Conservation (phyloP, 2,888 invertebrate species). For the Drosophila recens region DNA sequence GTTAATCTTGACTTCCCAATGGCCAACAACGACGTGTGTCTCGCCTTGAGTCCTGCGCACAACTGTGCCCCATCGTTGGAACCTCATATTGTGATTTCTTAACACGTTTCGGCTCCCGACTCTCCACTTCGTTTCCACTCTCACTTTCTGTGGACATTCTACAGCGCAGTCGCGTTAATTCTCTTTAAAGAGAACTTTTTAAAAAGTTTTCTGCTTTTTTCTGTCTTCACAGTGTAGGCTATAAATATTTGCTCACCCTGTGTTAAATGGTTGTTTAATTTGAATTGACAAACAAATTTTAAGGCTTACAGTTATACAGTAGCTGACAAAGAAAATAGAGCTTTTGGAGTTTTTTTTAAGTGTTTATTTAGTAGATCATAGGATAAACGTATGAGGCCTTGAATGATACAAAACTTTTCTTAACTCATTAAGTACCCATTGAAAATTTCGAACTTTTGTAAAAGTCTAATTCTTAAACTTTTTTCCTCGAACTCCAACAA, state of each 20-base stretch:
- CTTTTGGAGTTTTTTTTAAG: too few species aligned
- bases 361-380: too few species aligned
- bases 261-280: not conserved
- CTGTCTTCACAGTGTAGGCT: constrained; percentile 3
- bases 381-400: too few species aligned
- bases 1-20: not conserved
- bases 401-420: too few species aligned
- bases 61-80: constrained; percentile 52
- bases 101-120: constrained; percentile 9
- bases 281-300: not conserved
- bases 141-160: constrained; percentile 34
- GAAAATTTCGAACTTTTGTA: too few species aligned
- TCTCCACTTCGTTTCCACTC: constrained; percentile 27
- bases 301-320: too few species aligned
- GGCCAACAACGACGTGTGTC: constrained; percentile 53
- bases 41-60: constrained; percentile 68
- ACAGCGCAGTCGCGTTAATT: constrained; percentile 33
- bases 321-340: too few species aligned
- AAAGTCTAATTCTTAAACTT: too few species aligned
- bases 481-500: too few species aligned
- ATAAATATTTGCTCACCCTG: not conserved
- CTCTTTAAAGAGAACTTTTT: not conserved
- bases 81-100: constrained; percentile 5
- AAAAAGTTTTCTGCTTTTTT: not conserved
- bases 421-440: too few species aligned